These are phyloP conservation scores for Typhlichthys eigenmanni DNA, from an alignment of 2,797 vertebrate genomes.

Conservation along the genomic window DNA sequence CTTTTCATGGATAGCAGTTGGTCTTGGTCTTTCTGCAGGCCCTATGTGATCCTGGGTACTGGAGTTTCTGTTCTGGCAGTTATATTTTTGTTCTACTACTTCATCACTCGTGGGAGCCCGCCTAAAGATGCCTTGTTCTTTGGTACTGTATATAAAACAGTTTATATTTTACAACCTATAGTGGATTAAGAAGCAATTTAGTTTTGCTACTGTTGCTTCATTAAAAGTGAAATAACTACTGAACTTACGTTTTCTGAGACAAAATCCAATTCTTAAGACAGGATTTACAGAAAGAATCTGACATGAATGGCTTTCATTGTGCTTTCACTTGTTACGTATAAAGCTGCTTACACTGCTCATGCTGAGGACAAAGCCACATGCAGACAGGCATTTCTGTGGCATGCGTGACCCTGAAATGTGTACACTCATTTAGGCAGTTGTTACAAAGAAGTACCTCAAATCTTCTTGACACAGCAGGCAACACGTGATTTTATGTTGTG, in stretches of 20 bases:
- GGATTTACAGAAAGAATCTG: slow-evolving; percentile 40
- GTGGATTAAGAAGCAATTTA: slow-evolving; percentile 28
- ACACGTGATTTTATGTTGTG: background rate
- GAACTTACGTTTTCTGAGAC: slow-evolving; percentile 19
- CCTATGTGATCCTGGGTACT: slow-evolving; percentile 60
- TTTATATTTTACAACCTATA: slow-evolving; percentile 31
- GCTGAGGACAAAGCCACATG: slow-evolving; percentile 52
- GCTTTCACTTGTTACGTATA: slow-evolving; percentile 52
- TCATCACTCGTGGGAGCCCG: slow-evolving; percentile 68
- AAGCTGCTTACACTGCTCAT: slow-evolving; percentile 70
- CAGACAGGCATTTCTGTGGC: slow-evolving; percentile 43
- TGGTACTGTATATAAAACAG: slow-evolving; percentile 65
- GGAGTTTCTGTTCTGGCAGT: slow-evolving; percentile 68
- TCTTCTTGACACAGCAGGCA: background rate
- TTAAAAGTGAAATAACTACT: slow-evolving; percentile 30
- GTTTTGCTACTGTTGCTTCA: background rate
- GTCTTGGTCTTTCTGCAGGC: slow-evolving; percentile 53
- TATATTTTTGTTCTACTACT: slow-evolving; percentile 73
- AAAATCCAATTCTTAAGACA: slow-evolving; percentile 13
- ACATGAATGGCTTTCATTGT: slow-evolving; percentile 55
- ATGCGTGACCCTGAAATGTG: slow-evolving; percentile 34
- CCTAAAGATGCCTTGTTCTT: slow-evolving; percentile 84
- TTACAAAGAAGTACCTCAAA: background rate
- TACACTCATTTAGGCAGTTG: slow-evolving; percentile 4
- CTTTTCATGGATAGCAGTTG: slow-evolving; percentile 27